Conservation (phyloP, 1,140 invertebrate genomes). For the Microplitis mediator region DNA sequence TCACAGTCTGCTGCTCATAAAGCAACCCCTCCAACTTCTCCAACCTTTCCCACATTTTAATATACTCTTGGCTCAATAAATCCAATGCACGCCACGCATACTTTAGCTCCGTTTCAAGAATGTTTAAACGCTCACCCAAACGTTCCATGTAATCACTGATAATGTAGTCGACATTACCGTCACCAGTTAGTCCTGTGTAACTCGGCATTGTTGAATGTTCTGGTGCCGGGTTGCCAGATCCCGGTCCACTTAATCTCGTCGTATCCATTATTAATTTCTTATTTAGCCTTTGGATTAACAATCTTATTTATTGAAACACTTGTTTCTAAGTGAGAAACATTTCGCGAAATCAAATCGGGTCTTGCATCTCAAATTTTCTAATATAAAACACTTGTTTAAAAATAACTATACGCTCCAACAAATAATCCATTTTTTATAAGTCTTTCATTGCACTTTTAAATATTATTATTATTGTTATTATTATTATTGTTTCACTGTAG, state of each 20-base stretch:
- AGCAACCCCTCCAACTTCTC: conserved; percentile 89
- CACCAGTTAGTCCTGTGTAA: conserved; percentile 37
- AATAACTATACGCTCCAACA: neutral
- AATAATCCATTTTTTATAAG: neutral
- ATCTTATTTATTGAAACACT: too few relatives aligned
- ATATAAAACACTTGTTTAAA: too few relatives aligned
- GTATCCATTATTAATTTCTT: neutral
- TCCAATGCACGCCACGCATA: conserved; percentile 91
- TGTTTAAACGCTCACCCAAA: conserved; percentile 80
- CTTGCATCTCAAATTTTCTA: too few relatives aligned
- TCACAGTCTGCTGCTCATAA: conserved; percentile 90
- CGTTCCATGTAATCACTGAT: conserved; percentile 89
- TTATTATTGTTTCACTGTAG: too few relatives aligned
- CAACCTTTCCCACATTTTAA: conserved; percentile 91
- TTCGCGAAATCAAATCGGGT: too few relatives aligned
- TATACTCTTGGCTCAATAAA: conserved; percentile 88
- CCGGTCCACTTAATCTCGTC: conserved; percentile 42
- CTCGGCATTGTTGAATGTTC: conserved; percentile 41
- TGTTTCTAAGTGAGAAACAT: too few relatives aligned
- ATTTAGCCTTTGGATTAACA: too few relatives aligned
- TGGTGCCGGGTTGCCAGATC: conserved; percentile 39
- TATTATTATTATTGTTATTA: too few relatives aligned
- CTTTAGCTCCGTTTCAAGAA: conserved; percentile 87
- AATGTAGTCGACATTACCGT: conserved; percentile 69
- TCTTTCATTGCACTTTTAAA: neutral